These are phyloP conservation scores for Mormyrus proboscirostris DNA, from an alignment of 2,797 vertebrate genomes.

Conservation along the genomic window DNA sequence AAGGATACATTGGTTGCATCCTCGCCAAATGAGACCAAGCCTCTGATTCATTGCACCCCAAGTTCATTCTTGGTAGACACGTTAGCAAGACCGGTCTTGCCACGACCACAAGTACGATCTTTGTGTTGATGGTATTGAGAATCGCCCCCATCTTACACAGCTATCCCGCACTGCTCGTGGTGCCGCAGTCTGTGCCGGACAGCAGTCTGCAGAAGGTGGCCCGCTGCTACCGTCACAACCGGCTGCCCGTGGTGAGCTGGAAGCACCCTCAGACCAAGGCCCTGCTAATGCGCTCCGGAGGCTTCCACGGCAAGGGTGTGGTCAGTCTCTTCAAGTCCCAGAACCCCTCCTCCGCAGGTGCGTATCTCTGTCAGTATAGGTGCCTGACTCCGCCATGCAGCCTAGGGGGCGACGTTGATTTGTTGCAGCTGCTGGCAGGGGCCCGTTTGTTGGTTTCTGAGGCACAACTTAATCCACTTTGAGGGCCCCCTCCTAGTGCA, in stretches of 20 bases:
- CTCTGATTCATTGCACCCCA: background rate
- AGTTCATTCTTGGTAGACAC: background rate
- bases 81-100: background rate
- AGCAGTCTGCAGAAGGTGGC: constrained; percentile 91
- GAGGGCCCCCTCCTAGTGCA: background rate
- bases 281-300: constrained; percentile 83
- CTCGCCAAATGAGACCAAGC: background rate
- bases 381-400: background rate
- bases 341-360: constrained; percentile 80
- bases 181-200: constrained; percentile 88
- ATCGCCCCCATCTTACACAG: constrained; percentile 46
- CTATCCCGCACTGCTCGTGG: constrained; percentile 88
- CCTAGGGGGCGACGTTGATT: background rate
- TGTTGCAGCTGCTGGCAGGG: background rate
- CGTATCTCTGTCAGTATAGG: background rate
- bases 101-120: background rate
- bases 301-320: constrained; percentile 89
- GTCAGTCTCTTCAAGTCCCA: constrained; percentile 95
- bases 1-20: background rate
- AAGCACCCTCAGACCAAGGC: constrained; percentile 82
- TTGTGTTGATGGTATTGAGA: background rate
- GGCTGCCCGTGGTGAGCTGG: constrained; percentile 91
- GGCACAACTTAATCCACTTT: background rate
- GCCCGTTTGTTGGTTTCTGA: background rate
- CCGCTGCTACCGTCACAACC: constrained; percentile 91